These are phyloP conservation scores for Drosophila santomea DNA, from an alignment of 1,140 invertebrate genomes.

Conservation along the genomic window DNA sequence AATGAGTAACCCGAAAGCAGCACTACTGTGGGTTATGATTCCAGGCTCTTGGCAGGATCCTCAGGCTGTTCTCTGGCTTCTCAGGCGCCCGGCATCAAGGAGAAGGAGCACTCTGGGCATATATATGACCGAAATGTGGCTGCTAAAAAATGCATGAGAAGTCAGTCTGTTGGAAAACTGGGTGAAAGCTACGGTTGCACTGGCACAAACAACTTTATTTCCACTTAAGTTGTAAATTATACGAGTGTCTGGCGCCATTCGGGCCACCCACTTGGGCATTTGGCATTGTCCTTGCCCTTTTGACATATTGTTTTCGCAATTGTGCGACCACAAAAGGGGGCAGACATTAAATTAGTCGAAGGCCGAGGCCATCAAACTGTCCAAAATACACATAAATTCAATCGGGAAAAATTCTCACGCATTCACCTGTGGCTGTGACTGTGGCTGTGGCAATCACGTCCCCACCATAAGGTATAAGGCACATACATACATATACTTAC, in stretches of 20 bases:
- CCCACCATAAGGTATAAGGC: not conserved
- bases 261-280: slow-evolving; percentile 44
- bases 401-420: slow-evolving; percentile 69
- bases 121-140: slow-evolving; percentile 53
- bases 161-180: slow-evolving; percentile 63
- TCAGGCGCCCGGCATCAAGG: not conserved
- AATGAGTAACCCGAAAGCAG: slow-evolving; percentile 58
- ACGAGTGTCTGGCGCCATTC: slow-evolving; percentile 58
- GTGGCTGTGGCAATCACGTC: slow-evolving; percentile 66
- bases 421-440: slow-evolving; percentile 72
- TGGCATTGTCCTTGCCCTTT: slow-evolving; percentile 17
- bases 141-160: slow-evolving; percentile 75
- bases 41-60: not conserved
- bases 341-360: slow-evolving; percentile 46
- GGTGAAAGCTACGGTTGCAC: slow-evolving; percentile 53
- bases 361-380: slow-evolving; percentile 23
- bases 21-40: slow-evolving; percentile 56
- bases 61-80: not conserved
- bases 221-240: slow-evolving; percentile 67
- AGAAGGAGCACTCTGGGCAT: slow-evolving; percentile 40
- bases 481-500: slow-evolving; percentile 7
- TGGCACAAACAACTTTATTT: slow-evolving; percentile 53
- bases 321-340: slow-evolving; percentile 50
- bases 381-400: slow-evolving; percentile 64
- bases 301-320: slow-evolving; percentile 62